Evolutionary conservation across 1,140 invertebrate genomes (phyloP), one percentile per base, ranked within the genome.

Genomic region (Drosophila fuyamai): DNA sequence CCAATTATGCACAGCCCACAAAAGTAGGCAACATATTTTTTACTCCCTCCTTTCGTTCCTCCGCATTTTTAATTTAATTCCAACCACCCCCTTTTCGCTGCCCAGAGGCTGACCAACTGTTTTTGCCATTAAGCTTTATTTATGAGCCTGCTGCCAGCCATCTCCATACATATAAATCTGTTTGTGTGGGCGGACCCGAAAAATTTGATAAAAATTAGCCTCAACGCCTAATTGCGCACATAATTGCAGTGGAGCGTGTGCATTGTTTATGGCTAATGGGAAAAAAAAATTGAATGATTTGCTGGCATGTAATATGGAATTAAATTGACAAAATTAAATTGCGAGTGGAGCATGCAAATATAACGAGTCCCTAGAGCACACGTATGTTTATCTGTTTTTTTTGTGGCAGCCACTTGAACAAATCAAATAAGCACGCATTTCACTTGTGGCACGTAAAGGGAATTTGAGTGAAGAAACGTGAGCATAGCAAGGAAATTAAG

Each of bases 91-190:
- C 36, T 70, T 56, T 44, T 46, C 8, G 6, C 27, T 14, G 14
- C 68, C 66, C 29, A 46, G 47, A 46, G 50, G 59, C 68, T 61
- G 72, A 75, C 57, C 82, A 88, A 68, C 74, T 88, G 83, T 76
- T 79, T 79, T 63, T 76, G 83, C 76, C 79, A 83, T 86, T 88
- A 86, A 76, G 76, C 66, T 76, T 79, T 83, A 88, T 88, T 86
- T 88, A 86, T 88, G 79, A 65, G 75, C 81, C 57, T 40, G 55
- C 75, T 48, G 50, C 36, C 54, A 55, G 53, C 43, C 73, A 65
- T 41, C n/a, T 35, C 44, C 12, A 18, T 5, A 44, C 32, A 43
- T 44, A 53, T 36, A 51, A 53, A 35, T 63, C 16, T 44, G 40
- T 55, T 48, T 36, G 27, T 47, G 48, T 46, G 48, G 36, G 40